Evolutionary conservation across 92 coral and sea anemone species (phyloP).

Genomic region (Palythoa grandis): DNA sequence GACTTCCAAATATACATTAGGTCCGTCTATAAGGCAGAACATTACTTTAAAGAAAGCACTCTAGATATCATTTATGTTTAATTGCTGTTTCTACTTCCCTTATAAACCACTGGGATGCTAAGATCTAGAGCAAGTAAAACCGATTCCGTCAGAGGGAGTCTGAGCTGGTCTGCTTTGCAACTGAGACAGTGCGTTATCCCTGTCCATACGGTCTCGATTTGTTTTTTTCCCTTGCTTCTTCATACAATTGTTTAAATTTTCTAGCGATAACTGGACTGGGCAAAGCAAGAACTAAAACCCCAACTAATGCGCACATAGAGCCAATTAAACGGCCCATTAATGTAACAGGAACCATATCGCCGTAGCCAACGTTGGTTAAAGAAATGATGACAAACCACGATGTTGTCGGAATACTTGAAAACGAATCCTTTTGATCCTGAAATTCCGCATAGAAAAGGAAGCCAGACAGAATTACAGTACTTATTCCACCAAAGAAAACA

Average conservation of each 20-base stretch:
- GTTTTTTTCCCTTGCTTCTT: constrained; percentile 61
- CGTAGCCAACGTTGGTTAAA: constrained; percentile 95
- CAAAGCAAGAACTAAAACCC: constrained; percentile 77
- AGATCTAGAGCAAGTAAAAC: neutral
- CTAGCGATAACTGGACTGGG: constrained; percentile 89
- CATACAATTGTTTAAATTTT: constrained; percentile 75
- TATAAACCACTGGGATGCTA: too few species aligned
- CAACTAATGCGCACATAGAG: constrained; percentile 77
- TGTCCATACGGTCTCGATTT: neutral
- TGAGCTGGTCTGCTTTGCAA: neutral
- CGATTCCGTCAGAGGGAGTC: neutral
- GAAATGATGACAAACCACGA: constrained; percentile 96
- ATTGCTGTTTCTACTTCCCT: too few species aligned
- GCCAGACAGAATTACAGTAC: constrained; percentile 82
- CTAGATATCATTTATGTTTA: too few species aligned
- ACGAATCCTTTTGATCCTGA: constrained; percentile 68
- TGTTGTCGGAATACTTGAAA: constrained; percentile 85
- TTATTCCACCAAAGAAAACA: constrained; percentile 73
- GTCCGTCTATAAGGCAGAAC: too few species aligned
- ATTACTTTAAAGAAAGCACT: too few species aligned
- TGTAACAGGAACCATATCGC: constrained; percentile 91
- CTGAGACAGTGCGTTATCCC: neutral
- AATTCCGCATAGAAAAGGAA: constrained; percentile 75
- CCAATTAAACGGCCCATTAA: constrained; percentile 78
- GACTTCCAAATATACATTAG: too few species aligned